Conservation (phyloP, 2,797 vertebrate genomes). For the Danionella dracula region DNA sequence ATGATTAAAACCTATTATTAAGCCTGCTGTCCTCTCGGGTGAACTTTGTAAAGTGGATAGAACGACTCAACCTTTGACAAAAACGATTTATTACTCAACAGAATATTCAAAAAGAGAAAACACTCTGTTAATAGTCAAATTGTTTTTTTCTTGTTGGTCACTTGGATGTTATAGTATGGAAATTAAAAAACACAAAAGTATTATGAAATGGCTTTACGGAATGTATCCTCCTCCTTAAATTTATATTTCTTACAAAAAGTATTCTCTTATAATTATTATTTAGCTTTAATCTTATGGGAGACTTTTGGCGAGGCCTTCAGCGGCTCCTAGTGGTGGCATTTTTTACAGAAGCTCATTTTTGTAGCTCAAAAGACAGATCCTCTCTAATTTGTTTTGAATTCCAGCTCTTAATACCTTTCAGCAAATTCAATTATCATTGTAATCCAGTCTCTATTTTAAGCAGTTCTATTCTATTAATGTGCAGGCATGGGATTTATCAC, state of each 20-base stretch:
- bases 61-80: neutral
- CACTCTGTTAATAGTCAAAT: no score
- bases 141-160: no score
- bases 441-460: slow-evolving; percentile 72
- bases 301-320: no score
- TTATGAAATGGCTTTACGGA: no score
- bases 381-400: slow-evolving; percentile 34
- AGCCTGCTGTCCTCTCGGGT: slow-evolving; percentile 7
- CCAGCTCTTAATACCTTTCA: slow-evolving; percentile 47
- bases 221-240: no score
- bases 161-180: no score
- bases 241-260: no score
- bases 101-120: no score
- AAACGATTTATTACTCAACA: no score
- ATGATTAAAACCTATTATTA: slow-evolving; percentile 63
- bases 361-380: neutral
- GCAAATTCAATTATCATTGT: slow-evolving; percentile 45
- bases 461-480: slow-evolving; percentile 69
- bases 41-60: neutral
- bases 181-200: no score
- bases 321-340: slow-evolving; percentile 61
- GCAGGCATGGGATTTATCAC: slow-evolving; percentile 69
- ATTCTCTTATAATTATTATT: no score
- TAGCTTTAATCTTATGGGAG: no score
- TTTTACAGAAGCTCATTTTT: slow-evolving; percentile 27